phyloP scores from a whole-genome alignment of 2,113 vertebrate genomes.

The Piprites chloris region DNA sequence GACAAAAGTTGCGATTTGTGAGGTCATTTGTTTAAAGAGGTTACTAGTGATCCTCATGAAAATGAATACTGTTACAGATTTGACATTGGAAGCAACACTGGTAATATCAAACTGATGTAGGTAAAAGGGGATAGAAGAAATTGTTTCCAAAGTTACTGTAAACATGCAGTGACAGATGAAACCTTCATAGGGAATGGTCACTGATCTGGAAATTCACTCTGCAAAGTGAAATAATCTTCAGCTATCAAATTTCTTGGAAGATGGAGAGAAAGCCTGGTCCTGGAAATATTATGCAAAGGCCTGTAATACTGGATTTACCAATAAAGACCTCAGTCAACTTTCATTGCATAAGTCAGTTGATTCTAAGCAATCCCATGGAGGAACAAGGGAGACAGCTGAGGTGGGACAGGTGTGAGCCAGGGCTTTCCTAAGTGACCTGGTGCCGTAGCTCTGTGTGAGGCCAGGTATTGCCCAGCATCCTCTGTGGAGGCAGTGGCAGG shows the following conservation, averaged over 20 bases:
- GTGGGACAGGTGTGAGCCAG: not conserved
- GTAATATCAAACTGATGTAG: not conserved
- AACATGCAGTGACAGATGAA: not conserved
- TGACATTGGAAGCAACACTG: not conserved
- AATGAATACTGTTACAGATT: not conserved
- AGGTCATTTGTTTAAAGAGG: not conserved
- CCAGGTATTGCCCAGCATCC: not conserved
- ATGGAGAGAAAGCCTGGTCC: not conserved
- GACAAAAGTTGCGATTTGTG: not conserved
- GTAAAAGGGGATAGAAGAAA: not conserved
- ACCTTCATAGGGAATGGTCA: not conserved
- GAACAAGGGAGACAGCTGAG: not conserved
- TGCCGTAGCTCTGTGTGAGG: not conserved
- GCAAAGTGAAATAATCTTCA: not conserved
- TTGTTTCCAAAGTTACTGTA: not conserved
- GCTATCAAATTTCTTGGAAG: constrained; percentile 38
- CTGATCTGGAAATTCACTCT: not conserved
- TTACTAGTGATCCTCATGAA: not conserved
- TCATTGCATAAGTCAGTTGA: not conserved
- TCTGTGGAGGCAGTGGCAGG: not conserved
- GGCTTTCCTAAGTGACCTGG: not conserved
- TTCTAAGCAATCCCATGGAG: not conserved
- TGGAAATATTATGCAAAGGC: constrained; percentile 30
- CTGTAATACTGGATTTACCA: not conserved
- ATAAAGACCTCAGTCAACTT: not conserved